A percentile compares a stretch with the other conserved stretches of the same genome.
These are phyloP conservation scores for Cyclophora albipunctata DNA, from an alignment of 2,888 invertebrate genomes.

Conservation along the genomic window DNA sequence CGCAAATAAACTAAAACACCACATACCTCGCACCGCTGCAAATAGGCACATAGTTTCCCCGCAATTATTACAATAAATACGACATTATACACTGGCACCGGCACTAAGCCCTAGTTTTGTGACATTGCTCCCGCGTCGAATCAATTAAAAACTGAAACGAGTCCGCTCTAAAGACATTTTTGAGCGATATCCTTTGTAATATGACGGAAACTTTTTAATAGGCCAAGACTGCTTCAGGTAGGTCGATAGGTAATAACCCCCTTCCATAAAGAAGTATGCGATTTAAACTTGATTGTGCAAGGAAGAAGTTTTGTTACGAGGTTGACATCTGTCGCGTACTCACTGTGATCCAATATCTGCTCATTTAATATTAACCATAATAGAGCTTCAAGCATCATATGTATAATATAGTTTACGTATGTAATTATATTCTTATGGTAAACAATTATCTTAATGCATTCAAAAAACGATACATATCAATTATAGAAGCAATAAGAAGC, in stretches of 20 bases:
- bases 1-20: constrained; percentile 56
- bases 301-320: constrained; percentile 46
- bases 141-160: neutral
- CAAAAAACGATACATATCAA: constrained; percentile 17
- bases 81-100: constrained; percentile 11
- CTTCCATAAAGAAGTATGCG: constrained; percentile 14
- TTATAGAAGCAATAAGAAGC: constrained; percentile 20
- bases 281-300: constrained; percentile 25
- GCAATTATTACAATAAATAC: constrained; percentile 41
- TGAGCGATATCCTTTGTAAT: constrained; percentile 4
- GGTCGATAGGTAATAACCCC: constrained; percentile 15
- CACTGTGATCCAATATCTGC: constrained; percentile 1
- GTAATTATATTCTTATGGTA: no score
- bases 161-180: neutral
- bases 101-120: constrained; percentile 3
- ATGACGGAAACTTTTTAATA: constrained; percentile 5
- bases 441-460: neutral
- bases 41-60: constrained; percentile 46
- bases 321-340: constrained; percentile 40
- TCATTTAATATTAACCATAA: constrained; percentile 14
- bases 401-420: no score
- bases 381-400: constrained; percentile 4
- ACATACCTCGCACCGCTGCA: constrained; percentile 30
- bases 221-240: constrained; percentile 11
- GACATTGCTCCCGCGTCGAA: constrained; percentile 2